phyloP scores from a whole-genome alignment of 2,888 invertebrate species.

The Eretmocerus hayati region DNA sequence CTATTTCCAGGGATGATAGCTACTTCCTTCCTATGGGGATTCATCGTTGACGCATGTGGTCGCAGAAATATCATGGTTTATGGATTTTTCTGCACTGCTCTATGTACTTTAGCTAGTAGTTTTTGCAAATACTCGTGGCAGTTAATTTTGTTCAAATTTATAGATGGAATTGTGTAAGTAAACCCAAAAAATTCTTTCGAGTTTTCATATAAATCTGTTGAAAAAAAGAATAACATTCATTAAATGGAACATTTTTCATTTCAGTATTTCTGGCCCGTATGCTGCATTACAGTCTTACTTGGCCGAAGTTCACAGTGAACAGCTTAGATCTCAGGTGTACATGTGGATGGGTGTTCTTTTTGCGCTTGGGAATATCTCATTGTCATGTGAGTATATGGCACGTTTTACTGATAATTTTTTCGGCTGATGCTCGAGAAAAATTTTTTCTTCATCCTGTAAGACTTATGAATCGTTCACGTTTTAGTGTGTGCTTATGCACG shows the following conservation, averaged over 20 bases:
- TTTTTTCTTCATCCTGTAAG: too few relatives aligned
- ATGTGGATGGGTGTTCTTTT: constrained; percentile 43
- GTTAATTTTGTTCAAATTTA: constrained; percentile 39
- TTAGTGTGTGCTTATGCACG: too few relatives aligned
- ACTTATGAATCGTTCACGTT: too few relatives aligned
- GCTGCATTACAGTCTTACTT: constrained; percentile 41
- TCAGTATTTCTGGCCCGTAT: constrained; percentile 41
- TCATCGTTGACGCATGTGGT: constrained; percentile 41
- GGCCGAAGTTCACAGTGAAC: constrained; percentile 39
- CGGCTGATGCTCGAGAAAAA: not conserved
- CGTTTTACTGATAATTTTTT: constrained; percentile 8
- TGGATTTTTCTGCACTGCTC: constrained; percentile 36
- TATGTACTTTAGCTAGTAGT: constrained; percentile 35
- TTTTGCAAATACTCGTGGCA: constrained; percentile 40
- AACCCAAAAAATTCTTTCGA: not conserved
- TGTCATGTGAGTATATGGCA: constrained; percentile 53
- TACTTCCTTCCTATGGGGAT: constrained; percentile 51
- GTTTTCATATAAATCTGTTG: too few relatives aligned
- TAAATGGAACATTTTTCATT: not conserved
- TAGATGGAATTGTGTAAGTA: constrained; percentile 42
- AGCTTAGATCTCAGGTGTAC: constrained; percentile 36
- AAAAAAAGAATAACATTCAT: too few relatives aligned
- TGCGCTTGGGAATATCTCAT: constrained; percentile 40
- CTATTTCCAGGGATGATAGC: constrained; percentile 48
- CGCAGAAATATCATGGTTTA: constrained; percentile 38